Evolutionary conservation across 2,888 invertebrate genomes (phyloP).

Genomic region (Cheilosia pagana): DNA sequence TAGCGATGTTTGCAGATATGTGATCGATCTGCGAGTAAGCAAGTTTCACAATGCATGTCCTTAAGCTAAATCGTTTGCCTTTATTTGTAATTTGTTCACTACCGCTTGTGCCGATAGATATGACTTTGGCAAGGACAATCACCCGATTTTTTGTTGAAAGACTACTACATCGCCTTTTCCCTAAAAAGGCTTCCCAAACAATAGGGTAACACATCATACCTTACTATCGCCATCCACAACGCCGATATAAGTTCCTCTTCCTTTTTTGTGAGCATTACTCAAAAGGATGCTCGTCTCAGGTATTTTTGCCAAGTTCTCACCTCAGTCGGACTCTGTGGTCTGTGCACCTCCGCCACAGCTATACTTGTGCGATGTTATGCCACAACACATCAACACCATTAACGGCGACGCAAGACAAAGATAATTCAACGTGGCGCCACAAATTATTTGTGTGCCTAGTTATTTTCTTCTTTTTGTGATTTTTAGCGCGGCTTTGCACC

Average conservation of each 20-base stretch:
- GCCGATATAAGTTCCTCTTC: not conserved
- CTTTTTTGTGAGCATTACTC: not conserved
- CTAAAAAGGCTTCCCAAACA: conserved; percentile 8
- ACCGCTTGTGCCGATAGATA: no score
- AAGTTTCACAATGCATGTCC: no score
- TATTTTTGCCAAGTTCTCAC: conserved; percentile 56
- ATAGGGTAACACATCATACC: not conserved
- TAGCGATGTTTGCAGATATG: no score
- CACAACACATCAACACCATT: conserved; percentile 72
- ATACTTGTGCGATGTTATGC: conserved; percentile 64
- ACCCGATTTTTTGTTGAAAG: no score
- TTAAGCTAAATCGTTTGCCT: no score
- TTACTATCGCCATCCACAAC: not conserved
- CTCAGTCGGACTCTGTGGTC: not conserved
- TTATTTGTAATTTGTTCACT: no score
- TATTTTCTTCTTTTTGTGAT: conserved; percentile 35
- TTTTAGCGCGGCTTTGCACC: conserved; percentile 34
- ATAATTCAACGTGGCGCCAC: conserved; percentile 59
- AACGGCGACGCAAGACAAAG: conserved; percentile 50
- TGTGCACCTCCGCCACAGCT: conserved; percentile 20
- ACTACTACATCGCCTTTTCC: no score
- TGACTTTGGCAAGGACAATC: no score
- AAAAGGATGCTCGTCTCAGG: conserved; percentile 41
- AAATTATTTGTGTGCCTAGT: conserved; percentile 20
- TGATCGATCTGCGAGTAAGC: no score